Base-by-base conservation (phyloP, 2,113 vertebrate species). In the Silurus meridionalis region DNA sequence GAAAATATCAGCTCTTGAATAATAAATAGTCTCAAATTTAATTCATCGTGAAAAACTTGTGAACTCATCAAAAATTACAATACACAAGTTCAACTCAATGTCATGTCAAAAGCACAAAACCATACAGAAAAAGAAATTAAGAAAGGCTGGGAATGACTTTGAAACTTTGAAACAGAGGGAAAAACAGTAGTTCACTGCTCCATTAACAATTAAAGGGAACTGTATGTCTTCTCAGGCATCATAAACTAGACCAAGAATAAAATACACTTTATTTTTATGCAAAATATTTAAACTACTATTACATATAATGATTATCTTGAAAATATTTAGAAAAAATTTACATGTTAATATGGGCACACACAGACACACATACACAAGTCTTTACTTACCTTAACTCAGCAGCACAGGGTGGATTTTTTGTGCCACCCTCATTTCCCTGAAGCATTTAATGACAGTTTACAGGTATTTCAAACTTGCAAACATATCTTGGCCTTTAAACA, bases 371-470 rank as follows among this genome's bases (percentile, higher is more conserved):
- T 25, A 46, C 83, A 75, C 2, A 80, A 57, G 90, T 91, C 91
- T 91, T 89, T 67, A 82, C 80, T 67, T 82, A 90, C 84, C 91
- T 90, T 87, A 90, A 87, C 89, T 90, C 90, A 91, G 90, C 92
- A 91, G 91, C 92, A 90, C 91, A 90, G 83, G 86, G 91, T 86
- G 78, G 80, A 84, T 90, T 90, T 87, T 89, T 86, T 53, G 23
- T 84, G 77, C 89, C 89, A 87, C 86, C 60, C 85, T 92, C 88
- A 89, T 93, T 94, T 94, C 83, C 82, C 90, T 94, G 92, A 94
- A 95, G 93, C 92, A 94, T 94, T 92, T 95, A 94, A 94, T 95
- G 93, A 94, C 92, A 92, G 93, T 92, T 94, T 89, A 88, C 88
- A 90, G 91, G 91, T 93, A 90, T 91, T 95, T 94, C 90, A 93